Base-by-base conservation (phyloP, 2,888 invertebrate genomes). In the Tipula vernalis region DNA sequence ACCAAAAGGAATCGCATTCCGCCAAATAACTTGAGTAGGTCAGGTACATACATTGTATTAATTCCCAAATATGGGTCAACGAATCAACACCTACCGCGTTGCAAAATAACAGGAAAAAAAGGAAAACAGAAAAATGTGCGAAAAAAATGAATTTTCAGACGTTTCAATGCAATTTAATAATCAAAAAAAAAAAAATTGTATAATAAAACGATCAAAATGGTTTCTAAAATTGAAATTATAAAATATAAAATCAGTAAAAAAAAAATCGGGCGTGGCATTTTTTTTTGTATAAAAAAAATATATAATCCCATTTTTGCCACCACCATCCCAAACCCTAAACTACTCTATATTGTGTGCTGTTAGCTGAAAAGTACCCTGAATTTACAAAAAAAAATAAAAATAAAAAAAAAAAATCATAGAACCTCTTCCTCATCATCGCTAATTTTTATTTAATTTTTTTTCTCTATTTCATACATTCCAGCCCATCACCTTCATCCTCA, bases 201-300 rank as follows among this genome's bases (percentile, higher is more conserved):
- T 71, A 71, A 71, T 71, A 71, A 71, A 71, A 71, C 71, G 71
- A 71, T 71, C 71, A 71, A 71, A 71, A 71, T 71, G 71, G 71
- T 71, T 71, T 71, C 71, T 71, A 71, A 71, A 71, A 71, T 71
- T 71, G 71, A 71, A 71, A 71, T 71, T 71, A 71, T 71, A 71
- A 71, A 71, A 71, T 28, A 71, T 71, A 71, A 71, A 71, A 71
- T 71, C 71, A 71, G 71, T 71, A 71, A 71, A 71, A 71, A 71
- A 28, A 71, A 71, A 71, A 71, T 71, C 71, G 71, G 71, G 71
- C 71, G 71, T 71, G 71, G 71, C 71, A 71, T 71, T 71, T 71
- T 57, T 28, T 28, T 28, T 28, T 28, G 28, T 8, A 71, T 28
- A 71, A 28, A 71, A 28, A 71, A 71, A 71, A 71, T 71, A 51